A percentile compares a stretch with the other conserved stretches of the same genome.
Evolutionary conservation across 2,888 invertebrate species (phyloP).

Genomic region (Luffia ferchaultella): DNA sequence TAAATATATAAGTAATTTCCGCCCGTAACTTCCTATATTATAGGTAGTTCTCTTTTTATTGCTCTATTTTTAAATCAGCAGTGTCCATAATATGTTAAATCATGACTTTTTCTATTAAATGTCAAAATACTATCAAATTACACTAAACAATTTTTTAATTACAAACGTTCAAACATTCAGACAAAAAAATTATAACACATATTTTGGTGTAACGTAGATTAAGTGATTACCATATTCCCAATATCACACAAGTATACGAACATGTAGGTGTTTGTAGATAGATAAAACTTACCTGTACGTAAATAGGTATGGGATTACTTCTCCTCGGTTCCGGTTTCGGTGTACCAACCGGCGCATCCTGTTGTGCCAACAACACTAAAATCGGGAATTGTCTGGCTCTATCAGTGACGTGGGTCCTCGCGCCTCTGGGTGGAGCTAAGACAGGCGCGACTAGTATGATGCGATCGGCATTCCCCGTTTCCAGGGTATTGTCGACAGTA

Average conservation of each 20-base stretch:
- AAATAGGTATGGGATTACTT: constrained; percentile 30
- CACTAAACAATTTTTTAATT: not conserved
- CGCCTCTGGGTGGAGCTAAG: constrained; percentile 46
- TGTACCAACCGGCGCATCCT: constrained; percentile 24
- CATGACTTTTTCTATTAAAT: too few relatives aligned
- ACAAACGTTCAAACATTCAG: too few relatives aligned
- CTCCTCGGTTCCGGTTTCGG: constrained; percentile 21
- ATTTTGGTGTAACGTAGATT: too few relatives aligned
- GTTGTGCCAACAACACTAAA: constrained; percentile 38
- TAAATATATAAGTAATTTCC: too few relatives aligned
- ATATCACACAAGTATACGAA: too few relatives aligned
- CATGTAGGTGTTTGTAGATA: too few relatives aligned
- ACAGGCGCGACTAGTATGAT: constrained; percentile 49
- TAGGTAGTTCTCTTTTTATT: too few relatives aligned
- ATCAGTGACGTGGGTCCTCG: constrained; percentile 36
- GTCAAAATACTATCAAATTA: not conserved
- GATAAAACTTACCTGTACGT: constrained; percentile 39
- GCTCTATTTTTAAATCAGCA: too few relatives aligned
- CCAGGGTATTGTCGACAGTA: constrained; percentile 39
- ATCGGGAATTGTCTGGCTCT: constrained; percentile 52
- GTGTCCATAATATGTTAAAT: too few relatives aligned
- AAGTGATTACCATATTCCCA: too few relatives aligned
- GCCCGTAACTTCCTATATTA: too few relatives aligned
- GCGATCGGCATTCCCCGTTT: constrained; percentile 29
- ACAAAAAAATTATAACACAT: too few relatives aligned